A percentile compares a stretch with the other conserved stretches of the same genome.
These are phyloP conservation scores for Euzetes globulus DNA, from an alignment of 2,888 invertebrate genomes.

Conservation along the genomic window DNA sequence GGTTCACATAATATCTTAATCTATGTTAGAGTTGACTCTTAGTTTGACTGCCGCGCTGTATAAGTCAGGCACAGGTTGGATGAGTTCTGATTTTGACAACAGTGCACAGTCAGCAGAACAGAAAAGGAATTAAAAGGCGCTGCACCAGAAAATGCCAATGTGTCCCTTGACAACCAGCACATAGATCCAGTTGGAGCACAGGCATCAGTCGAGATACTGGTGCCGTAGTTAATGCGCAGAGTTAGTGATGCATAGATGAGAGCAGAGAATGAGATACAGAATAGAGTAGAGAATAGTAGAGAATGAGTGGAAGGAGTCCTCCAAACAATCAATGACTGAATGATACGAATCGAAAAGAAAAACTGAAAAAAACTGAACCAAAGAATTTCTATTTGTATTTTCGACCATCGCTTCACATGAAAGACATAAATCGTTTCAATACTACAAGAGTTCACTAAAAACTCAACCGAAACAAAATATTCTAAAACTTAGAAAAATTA, in stretches of 20 bases:
- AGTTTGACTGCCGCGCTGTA: not conserved
- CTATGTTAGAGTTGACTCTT: conserved; percentile 17
- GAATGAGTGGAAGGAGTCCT: not conserved
- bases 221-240: not conserved
- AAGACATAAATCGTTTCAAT: not conserved
- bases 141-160: conserved; percentile 27
- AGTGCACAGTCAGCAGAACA: conserved; percentile 13
- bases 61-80: conserved; percentile 26
- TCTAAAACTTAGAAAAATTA: not conserved
- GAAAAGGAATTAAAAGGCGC: conserved; percentile 20
- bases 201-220: not conserved
- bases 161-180: conserved; percentile 28
- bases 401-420: not conserved
- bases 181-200: not conserved
- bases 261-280: not conserved
- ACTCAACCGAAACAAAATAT: no score
- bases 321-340: not conserved
- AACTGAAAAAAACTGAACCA: not conserved
- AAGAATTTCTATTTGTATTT: not conserved
- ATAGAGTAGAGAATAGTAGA: not conserved
- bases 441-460: not conserved
- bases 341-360: not conserved
- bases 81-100: conserved; percentile 24
- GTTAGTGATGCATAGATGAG: conserved; percentile 20
- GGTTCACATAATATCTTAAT: conserved; percentile 23